Percentiles rank a stretch among this genome's conserved stretches.
Conservation (phyloP, 2,797 vertebrate genomes). For the Myotis myotis region DNA sequence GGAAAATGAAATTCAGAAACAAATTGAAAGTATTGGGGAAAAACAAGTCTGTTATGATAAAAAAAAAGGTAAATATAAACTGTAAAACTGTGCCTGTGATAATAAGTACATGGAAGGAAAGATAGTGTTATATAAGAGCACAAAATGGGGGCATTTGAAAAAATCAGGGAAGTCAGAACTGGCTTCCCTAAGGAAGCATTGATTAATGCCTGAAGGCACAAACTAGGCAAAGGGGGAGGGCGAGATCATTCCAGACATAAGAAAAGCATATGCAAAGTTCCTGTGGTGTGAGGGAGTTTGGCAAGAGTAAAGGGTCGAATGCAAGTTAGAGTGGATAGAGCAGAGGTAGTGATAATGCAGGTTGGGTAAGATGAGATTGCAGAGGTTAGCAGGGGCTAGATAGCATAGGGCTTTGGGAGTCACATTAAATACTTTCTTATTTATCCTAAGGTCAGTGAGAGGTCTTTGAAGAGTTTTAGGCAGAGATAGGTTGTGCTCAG, state of each 20-base stretch:
- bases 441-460: background rate
- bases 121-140: background rate
- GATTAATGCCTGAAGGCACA: background rate
- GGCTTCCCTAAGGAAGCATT: background rate
- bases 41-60: background rate
- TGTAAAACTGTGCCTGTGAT: background rate
- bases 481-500: background rate
- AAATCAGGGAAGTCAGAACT: background rate
- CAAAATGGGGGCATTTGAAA: background rate
- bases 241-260: background rate
- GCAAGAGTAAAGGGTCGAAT: background rate
- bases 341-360: background rate
- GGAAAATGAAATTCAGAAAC: conserved; percentile 49
- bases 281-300: background rate
- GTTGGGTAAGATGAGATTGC: background rate
- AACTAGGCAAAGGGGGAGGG: background rate
- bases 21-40: conserved; percentile 34
- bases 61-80: background rate
- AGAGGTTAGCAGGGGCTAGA: background rate
- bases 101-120: background rate
- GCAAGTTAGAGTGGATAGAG: background rate
- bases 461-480: background rate
- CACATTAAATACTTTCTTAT: background rate
- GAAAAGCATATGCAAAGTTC: background rate
- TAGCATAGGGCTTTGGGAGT: background rate